Conservation (phyloP, 2,888 invertebrate species). For the Meiosimyza decipiens region DNA sequence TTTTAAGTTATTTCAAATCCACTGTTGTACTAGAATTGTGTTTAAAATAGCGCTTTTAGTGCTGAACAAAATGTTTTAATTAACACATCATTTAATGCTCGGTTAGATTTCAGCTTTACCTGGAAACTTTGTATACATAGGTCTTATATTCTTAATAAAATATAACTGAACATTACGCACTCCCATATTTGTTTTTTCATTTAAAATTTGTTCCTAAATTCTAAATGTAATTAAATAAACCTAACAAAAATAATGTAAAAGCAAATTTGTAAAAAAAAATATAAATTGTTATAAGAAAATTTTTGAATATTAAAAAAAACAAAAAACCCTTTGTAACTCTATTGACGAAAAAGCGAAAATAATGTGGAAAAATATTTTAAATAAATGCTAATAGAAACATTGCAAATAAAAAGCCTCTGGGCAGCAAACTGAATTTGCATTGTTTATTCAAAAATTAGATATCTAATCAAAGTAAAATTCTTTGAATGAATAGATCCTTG, state of each 20-base stretch:
- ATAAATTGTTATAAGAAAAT: slow-evolving; percentile 29
- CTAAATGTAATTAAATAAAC: slow-evolving; percentile 25
- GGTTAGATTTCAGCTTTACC: no score
- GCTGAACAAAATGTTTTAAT: background rate
- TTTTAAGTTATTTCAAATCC: no score
- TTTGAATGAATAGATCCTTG: no score
- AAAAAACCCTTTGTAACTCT: slow-evolving; percentile 28
- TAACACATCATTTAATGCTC: background rate
- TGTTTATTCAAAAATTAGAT: background rate
- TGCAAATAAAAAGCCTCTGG: slow-evolving; percentile 20
- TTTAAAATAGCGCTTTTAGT: background rate
- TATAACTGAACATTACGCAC: background rate
- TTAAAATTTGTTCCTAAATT: slow-evolving; percentile 33
- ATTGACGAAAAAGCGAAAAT: slow-evolving; percentile 18
- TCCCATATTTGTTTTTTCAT: background rate
- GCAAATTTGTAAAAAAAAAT: slow-evolving; percentile 27
- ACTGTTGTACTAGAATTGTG: no score
- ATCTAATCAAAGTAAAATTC: no score
- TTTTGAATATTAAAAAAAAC: slow-evolving; percentile 27
- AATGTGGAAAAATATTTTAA: slow-evolving; percentile 10
- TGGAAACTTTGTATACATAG: no score
- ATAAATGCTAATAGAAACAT: background rate
- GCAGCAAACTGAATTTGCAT: slow-evolving; percentile 2
- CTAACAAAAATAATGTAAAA: slow-evolving; percentile 20
- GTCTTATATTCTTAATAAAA: no score